Base-by-base conservation (phyloP, 2,888 invertebrate genomes). In the Drosophila kanekoi region DNA sequence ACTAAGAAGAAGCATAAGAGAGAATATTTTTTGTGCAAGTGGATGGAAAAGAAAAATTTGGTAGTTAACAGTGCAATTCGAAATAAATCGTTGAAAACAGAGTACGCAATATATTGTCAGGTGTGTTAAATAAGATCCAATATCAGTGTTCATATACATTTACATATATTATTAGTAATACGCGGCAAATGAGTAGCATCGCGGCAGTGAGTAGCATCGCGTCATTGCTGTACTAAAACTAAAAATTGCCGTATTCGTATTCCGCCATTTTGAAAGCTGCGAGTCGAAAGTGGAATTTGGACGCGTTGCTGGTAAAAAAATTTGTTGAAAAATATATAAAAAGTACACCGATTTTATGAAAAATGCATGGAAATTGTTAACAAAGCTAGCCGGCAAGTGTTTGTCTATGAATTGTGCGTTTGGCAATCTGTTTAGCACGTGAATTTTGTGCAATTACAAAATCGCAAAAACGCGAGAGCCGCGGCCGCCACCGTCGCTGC, bases 261-360 rank as follows among this genome's bases (percentile, higher is more conserved):
- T 92, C 92, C 92, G 92, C 92, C 92, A 92, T 92, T 92, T 92
- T 92, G 92, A 92, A 92, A 92, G 92, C 91, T 92, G 90, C 89
- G 90, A 92, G 90, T 91, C 89, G 77, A 80, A 79, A 79, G 87
- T 90, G 90, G 90, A 88, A 90, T 90, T 92, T 92, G 84, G 91
- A 91, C 91, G 92, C 92, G 92, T 91, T 92, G 91, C 87, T 90
- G 84, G 82, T 90, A 79, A 89, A 90, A 83, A 28, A 87, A 83
- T 85, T 72, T 82, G 65, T 68, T 72, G 78, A 77, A 90, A 90
- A 89, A 84, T 79, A 79, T 71, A 59, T 60, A 67, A 80, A 81
- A 81, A 77, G 79, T 77, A 73, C 47, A 64, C 51, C 60, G 37
- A 86, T 75, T 73, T 77, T 18, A 60, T 63, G 43, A 52, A 81